Evolutionary conservation across 2,888 invertebrate species (phyloP), one percentile per base, ranked within the genome.

Genomic region (Ferrisia virgata): DNA sequence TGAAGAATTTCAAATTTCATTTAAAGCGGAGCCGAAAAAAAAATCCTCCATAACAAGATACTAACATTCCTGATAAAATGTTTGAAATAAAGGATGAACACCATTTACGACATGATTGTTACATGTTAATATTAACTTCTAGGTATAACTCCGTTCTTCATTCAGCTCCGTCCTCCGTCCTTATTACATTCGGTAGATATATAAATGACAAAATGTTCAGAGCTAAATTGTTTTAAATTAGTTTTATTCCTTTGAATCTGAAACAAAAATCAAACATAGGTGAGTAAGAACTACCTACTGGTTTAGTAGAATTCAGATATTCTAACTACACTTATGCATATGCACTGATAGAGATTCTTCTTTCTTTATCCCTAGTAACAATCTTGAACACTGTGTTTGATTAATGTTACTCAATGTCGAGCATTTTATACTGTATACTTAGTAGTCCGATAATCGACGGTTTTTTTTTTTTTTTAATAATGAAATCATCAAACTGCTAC

Each of bases 401-500:
- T 64, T 64, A 64, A 64, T 64, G 28, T 3, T 47, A 3, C 28
- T n/a, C 4, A 64, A 64, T 64, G 28, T 64, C 58, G 58, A 64
- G 58, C 47, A 47, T 47, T 47, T 18, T 18, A 28, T 64, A n/a
- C n/a, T n/a, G n/a, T n/a, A n/a, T n/a, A n/a, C n/a, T n/a, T n/a
- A 64, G 58, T 64, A 11, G 58, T 28, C 58, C 9, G 58, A 28
- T 64, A 28, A 64, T 64, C 58, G 58, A 64, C 25, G 11, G 28
- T 64, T 64, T 64, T 64, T 64, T 64, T 64, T 18, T 53, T n/a
- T 22, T 64, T 28, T 9, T 28, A 9, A 28, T 64, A 64, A 64
- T 64, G 58, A 64, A 64, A 64, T 64, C 58, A 64, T 64, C 58
- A 64, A 64, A 18, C 18, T 64, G 58, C 58, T 64, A 64, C 58